Percentiles rank a stretch among this genome's conserved stretches.
phyloP scores from a whole-genome alignment of 2,888 invertebrate species.

The Erebia aethiops region DNA sequence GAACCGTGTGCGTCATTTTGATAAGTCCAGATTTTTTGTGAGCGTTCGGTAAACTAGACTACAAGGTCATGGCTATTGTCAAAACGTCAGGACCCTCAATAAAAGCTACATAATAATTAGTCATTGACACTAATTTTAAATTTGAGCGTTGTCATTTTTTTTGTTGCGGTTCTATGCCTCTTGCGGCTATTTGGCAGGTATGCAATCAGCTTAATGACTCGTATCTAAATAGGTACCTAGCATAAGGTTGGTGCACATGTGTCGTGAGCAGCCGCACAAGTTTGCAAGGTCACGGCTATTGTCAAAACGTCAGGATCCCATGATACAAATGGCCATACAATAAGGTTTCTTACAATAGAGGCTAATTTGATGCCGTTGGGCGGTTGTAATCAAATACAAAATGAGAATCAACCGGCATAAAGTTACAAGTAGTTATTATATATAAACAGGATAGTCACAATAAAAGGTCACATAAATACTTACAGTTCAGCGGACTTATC shows the following conservation, averaged over 20 bases:
- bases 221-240: too few relatives aligned
- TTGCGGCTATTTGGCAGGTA: background rate
- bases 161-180: too few relatives aligned
- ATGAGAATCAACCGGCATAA: background rate
- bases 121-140: too few relatives aligned
- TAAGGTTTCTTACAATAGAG: constrained; percentile 12
- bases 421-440: background rate
- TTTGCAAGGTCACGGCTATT: constrained; percentile 28
- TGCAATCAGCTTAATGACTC: background rate
- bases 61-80: too few relatives aligned
- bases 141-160: too few relatives aligned
- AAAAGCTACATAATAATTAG: too few relatives aligned
- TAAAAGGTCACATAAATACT: background rate
- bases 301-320: constrained; percentile 17
- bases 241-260: constrained; percentile 25
- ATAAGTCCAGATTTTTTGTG: too few relatives aligned
- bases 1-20: too few relatives aligned
- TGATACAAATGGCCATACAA: constrained; percentile 11
- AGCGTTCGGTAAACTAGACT: too few relatives aligned
- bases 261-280: constrained; percentile 26
- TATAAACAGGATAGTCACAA: background rate
- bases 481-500: too few relatives aligned
- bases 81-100: too few relatives aligned
- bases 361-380: constrained; percentile 4
- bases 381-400: constrained; percentile 8